Evolutionary conservation across 2,113 vertebrate species (phyloP).

Genomic region (Pampusana beccarii): DNA sequence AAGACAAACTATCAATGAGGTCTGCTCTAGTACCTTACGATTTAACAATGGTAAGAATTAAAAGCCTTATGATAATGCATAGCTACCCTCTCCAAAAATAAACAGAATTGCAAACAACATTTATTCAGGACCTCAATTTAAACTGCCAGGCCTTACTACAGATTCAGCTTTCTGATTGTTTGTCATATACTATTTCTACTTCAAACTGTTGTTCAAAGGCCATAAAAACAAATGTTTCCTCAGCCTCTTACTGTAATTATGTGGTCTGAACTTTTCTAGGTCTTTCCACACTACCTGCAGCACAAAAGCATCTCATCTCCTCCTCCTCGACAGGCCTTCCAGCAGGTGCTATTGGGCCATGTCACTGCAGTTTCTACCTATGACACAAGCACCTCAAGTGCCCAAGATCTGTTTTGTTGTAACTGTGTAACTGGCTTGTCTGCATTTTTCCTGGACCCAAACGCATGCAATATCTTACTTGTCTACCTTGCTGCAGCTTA

Average conservation of each 20-base stretch:
- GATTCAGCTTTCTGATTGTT: neutral
- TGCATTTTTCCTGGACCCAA: neutral
- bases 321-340: neutral
- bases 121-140: neutral
- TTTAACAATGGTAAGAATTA: neutral
- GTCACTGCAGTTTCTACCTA: neutral
- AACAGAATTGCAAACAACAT: neutral
- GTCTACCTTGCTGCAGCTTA: neutral
- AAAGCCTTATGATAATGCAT: neutral
- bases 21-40: neutral
- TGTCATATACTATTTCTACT: neutral
- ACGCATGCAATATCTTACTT: neutral
- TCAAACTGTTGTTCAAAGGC: neutral
- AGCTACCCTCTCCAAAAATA: neutral
- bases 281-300: neutral
- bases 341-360: neutral
- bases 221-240: neutral
- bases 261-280: neutral
- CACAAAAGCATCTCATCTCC: neutral
- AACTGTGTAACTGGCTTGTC: neutral
- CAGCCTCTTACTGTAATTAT: neutral
- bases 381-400: neutral
- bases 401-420: neutral
- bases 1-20: neutral
- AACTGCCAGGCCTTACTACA: neutral